Base-by-base conservation (phyloP, 2,888 invertebrate genomes). In the Coecobrya sp. region DNA sequence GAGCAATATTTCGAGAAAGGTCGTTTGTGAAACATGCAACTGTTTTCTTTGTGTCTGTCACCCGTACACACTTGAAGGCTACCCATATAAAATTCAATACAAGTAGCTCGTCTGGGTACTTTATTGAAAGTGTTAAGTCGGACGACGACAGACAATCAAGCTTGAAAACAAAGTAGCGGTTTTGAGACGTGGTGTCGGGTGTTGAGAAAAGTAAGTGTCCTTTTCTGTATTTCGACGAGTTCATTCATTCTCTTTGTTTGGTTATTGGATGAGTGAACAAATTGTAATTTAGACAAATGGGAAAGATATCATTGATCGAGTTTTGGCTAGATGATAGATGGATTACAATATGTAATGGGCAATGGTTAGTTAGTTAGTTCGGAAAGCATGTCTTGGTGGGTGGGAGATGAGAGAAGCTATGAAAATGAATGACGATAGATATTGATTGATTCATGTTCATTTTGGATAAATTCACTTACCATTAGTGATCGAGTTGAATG, bases 401-500 rank as follows among this genome's bases (percentile, higher is more conserved):
- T n/a, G n/a, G n/a, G n/a, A n/a, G n/a, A n/a, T n/a, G n/a, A n/a
- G n/a, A n/a, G n/a, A n/a, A n/a, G n/a, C n/a, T n/a, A n/a, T n/a
- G n/a, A n/a, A n/a, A n/a, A n/a, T n/a, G n/a, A n/a, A n/a, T 16
- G 4, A 62, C 11, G 25, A 10, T 25, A 22, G n/a, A n/a, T 5
- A 10, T 22, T 10, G 22, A 25, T 49, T 49, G 49, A 49, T 49
- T 1, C 8, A 62, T 19, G 2, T 84, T 84, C 19, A 84, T 62
- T 76, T 79, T 16, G n/a, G 11, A 68, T 13, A 85, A n/a, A 36
- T 81, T 25, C 52, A 91, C 95, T 94, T 94, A 94, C 95, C 95
- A 91, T 87, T 86, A 19, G 70, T 93, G 85, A 95, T 93, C 22
- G 94, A 94, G 82, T 93, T 94, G 93, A 94, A 94, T 13, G 94